Evolutionary conservation across 2,797 vertebrate species (phyloP).

Genomic region (Chloroceryle inda): DNA sequence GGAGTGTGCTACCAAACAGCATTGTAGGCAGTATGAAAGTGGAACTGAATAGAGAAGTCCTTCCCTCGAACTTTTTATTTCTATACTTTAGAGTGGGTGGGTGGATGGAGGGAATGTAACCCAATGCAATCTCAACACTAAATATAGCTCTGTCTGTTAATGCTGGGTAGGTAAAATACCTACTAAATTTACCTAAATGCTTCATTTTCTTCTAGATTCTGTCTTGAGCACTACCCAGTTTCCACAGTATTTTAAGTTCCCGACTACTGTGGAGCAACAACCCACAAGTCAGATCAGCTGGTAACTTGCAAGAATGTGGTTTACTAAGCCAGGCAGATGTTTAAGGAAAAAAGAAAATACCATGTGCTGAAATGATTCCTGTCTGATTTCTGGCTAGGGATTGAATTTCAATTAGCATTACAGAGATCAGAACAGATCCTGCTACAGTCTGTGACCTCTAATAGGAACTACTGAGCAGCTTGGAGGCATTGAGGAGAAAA

Average conservation of each 20-base stretch:
- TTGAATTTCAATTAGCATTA: not conserved
- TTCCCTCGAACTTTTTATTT: conserved; percentile 53
- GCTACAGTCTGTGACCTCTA: not conserved
- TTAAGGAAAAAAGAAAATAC: not conserved
- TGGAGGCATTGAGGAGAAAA: not conserved
- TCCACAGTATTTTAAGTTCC: not conserved
- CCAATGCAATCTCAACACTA: conserved; percentile 73
- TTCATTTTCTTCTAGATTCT: not conserved
- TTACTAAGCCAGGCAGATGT: not conserved
- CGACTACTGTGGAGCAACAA: not conserved
- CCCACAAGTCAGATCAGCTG: not conserved
- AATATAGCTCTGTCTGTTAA: conserved; percentile 72
- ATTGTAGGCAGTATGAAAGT: conserved; percentile 22
- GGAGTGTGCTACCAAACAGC: conserved; percentile 50
- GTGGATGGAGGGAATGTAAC: conserved; percentile 46
- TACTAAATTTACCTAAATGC: not conserved
- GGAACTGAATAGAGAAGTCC: conserved; percentile 56
- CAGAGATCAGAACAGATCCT: not conserved
- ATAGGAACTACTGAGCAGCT: not conserved
- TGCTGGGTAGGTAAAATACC: not conserved
- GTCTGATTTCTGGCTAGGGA: not conserved
- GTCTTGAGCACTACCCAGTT: not conserved
- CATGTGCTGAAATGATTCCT: not conserved
- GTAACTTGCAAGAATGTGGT: not conserved
- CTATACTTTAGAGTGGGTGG: conserved; percentile 51